Evolutionary conservation across 2,888 invertebrate genomes (phyloP).

Genomic region (Tanytarsus gracilentus): DNA sequence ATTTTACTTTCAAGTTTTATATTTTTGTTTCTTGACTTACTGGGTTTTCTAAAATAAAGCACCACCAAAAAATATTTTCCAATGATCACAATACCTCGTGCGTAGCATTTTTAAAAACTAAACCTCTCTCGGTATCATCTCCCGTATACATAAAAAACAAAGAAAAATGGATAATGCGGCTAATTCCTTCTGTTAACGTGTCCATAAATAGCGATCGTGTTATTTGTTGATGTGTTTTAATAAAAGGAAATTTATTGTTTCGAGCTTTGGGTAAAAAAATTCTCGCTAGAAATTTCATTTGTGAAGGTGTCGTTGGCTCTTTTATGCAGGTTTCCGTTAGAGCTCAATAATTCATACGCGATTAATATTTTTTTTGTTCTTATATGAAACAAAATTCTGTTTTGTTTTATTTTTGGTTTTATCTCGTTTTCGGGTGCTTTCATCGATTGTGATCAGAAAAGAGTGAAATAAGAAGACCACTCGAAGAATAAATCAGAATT

Average conservation of each 20-base stretch:
- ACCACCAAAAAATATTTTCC: background rate
- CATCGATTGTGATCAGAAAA: too few relatives aligned
- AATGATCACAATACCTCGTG: conserved; percentile 26
- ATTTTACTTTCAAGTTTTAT: too few relatives aligned
- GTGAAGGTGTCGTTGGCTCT: too few relatives aligned
- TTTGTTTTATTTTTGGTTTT: background rate
- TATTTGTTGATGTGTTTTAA: conserved; percentile 14
- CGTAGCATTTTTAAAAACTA: conserved; percentile 14
- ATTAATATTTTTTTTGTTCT: too few relatives aligned
- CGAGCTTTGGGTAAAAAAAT: too few relatives aligned
- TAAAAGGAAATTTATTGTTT: conserved; percentile 19
- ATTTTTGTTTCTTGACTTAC: too few relatives aligned
- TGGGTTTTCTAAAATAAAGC: background rate
- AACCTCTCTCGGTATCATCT: background rate
- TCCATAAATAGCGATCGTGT: conserved; percentile 14
- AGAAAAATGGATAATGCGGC: conserved; percentile 6
- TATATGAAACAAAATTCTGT: too few relatives aligned
- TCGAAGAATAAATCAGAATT: conserved; percentile 24
- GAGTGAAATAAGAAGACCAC: background rate
- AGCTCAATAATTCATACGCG: too few relatives aligned
- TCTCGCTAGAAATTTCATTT: background rate
- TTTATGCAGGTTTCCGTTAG: too few relatives aligned
- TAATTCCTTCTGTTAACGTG: background rate
- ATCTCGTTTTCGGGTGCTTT: too few relatives aligned
- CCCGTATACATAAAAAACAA: background rate